phyloP scores from a whole-genome alignment of 2,888 invertebrate genomes.

The Eupithecia abbreviata region DNA sequence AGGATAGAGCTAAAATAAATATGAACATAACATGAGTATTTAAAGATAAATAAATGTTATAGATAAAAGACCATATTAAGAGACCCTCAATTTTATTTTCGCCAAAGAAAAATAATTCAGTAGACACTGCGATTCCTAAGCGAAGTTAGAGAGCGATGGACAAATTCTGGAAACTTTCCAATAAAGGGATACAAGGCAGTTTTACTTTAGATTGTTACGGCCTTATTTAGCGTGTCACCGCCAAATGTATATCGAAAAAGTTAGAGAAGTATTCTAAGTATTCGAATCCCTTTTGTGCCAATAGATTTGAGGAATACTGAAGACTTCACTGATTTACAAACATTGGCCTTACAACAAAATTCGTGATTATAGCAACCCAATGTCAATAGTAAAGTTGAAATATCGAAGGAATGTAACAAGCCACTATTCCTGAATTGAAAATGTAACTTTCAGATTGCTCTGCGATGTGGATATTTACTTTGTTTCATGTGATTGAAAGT shows the following conservation, averaged over 20 bases:
- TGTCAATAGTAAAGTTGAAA: not conserved
- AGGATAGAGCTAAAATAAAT: no score
- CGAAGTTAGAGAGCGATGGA: conserved; percentile 50
- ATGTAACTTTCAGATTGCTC: conserved; percentile 15
- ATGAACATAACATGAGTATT: no score
- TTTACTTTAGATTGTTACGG: conserved; percentile 49
- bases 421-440: conserved; percentile 5
- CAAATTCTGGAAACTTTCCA: conserved; percentile 53
- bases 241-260: conserved; percentile 50
- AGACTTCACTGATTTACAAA: not conserved
- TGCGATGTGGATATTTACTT: conserved; percentile 37
- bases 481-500: conserved; percentile 46
- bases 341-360: not conserved
- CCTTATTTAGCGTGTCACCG: conserved; percentile 49
- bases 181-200: conserved; percentile 51
- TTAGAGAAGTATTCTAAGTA: conserved; percentile 29
- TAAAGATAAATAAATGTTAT: no score
- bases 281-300: not conserved
- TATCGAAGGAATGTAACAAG: not conserved
- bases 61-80: not conserved
- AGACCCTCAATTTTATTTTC: conserved; percentile 35
- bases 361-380: not conserved
- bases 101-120: conserved; percentile 44
- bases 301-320: not conserved
- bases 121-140: conserved; percentile 47